A percentile compares a stretch with the other conserved stretches of the same genome.
phyloP scores from a whole-genome alignment of 2,888 invertebrate species.

The Synanthedon myopaeformis region DNA sequence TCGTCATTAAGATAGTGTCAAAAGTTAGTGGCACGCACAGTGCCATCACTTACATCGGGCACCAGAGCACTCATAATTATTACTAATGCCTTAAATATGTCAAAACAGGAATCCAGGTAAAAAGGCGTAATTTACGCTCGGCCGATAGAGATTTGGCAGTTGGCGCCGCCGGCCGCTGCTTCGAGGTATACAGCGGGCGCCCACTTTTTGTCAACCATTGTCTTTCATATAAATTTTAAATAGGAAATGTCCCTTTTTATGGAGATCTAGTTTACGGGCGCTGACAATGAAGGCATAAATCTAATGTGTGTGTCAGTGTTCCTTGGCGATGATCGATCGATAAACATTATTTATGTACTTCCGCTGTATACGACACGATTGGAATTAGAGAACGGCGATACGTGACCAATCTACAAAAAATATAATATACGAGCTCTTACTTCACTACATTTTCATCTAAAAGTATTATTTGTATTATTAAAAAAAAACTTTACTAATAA shows the following conservation, averaged over 20 bases:
- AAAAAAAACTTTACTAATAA: no score
- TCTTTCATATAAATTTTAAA: constrained; percentile 70
- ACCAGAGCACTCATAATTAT: constrained; percentile 67
- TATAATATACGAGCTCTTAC: no score
- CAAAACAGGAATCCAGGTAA: constrained; percentile 72
- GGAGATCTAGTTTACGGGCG: constrained; percentile 68
- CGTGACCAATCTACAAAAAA: no score
- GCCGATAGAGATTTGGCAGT: constrained; percentile 70
- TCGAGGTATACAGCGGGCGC: constrained; percentile 51
- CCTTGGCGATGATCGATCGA: constrained; percentile 65
- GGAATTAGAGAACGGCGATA: constrained; percentile 9
- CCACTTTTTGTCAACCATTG: constrained; percentile 68
- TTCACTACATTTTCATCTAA: no score
- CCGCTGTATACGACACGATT: constrained; percentile 43
- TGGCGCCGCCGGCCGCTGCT: constrained; percentile 48
- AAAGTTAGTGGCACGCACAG: constrained; percentile 58
- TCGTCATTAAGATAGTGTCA: constrained; percentile 71
- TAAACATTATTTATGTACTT: constrained; percentile 69
- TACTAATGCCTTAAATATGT: constrained; percentile 72
- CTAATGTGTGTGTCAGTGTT: constrained; percentile 58
- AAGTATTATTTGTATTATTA: no score
- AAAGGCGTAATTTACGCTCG: constrained; percentile 70
- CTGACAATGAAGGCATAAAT: constrained; percentile 69
- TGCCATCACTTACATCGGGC: constrained; percentile 38
- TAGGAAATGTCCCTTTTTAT: constrained; percentile 70